Percentiles rank a stretch among this genome's conserved stretches.
Evolutionary conservation across 1,140 invertebrate species (phyloP).

Genomic region (Cepaea nemoralis): DNA sequence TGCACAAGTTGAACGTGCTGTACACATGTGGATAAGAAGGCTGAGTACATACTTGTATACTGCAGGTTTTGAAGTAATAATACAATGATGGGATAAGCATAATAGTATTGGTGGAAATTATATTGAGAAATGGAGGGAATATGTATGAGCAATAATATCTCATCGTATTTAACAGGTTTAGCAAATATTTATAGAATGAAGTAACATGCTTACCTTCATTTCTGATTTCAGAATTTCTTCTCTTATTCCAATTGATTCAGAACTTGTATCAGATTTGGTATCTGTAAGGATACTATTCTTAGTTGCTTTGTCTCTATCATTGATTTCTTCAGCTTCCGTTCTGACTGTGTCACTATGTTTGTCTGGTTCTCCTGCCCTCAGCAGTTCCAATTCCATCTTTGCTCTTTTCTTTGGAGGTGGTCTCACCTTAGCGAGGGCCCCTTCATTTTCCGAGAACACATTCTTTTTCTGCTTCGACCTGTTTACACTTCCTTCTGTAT

Average conservation of each 20-base stretch:
- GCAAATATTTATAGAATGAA: too few species aligned
- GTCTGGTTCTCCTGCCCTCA: constrained; percentile 42
- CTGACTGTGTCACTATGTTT: constrained; percentile 36
- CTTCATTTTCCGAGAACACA: neutral
- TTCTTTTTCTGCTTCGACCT: constrained; percentile 20
- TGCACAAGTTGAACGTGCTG: too few species aligned
- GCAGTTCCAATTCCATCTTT: constrained; percentile 56
- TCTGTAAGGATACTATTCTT: neutral
- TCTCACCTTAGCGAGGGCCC: constrained; percentile 43
- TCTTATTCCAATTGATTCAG: neutral
- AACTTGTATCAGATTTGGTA: neutral
- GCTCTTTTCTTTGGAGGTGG: constrained; percentile 66
- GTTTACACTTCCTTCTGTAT: constrained; percentile 12
- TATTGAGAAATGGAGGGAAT: too few species aligned
- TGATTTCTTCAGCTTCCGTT: neutral
- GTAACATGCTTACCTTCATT: too few species aligned
- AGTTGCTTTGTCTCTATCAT: neutral
- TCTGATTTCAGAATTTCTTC: too few species aligned
- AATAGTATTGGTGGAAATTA: too few species aligned
- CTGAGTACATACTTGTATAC: too few species aligned
- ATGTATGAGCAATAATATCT: too few species aligned
- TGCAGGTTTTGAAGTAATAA: too few species aligned
- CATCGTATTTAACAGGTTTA: too few species aligned
- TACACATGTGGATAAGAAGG: too few species aligned
- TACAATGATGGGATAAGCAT: too few species aligned